phyloP scores from a whole-genome alignment of 2,888 invertebrate species.

The Clivina fossor region DNA sequence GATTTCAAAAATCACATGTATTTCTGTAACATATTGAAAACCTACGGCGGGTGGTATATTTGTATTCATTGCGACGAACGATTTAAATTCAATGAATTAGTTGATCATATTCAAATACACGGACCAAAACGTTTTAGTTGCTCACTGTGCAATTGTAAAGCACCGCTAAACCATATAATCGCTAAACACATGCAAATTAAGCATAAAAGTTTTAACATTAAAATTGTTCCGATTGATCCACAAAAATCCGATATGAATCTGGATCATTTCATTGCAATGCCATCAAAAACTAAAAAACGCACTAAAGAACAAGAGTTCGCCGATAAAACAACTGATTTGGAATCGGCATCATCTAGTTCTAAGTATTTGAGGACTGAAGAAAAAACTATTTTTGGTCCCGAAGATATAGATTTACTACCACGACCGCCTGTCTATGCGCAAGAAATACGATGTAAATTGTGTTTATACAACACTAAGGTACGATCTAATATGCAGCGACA shows the following conservation, averaged over 20 bases:
- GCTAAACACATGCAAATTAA: slow-evolving; percentile 57
- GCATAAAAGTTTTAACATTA: slow-evolving; percentile 55
- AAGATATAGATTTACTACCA: slow-evolving; percentile 66
- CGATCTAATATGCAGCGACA: slow-evolving; percentile 72
- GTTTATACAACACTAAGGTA: slow-evolving; percentile 70
- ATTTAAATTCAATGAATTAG: slow-evolving; percentile 54
- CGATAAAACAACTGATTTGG: not conserved
- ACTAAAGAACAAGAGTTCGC: too few species aligned
- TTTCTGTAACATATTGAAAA: slow-evolving; percentile 47
- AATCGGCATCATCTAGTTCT: not conserved
- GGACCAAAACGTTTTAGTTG: slow-evolving; percentile 62
- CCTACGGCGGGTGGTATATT: slow-evolving; percentile 46
- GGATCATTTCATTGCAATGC: slow-evolving; percentile 57
- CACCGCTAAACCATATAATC: slow-evolving; percentile 45
- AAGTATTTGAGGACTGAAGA: slow-evolving; percentile 35
- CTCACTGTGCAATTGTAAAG: slow-evolving; percentile 57
- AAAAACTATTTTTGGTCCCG: slow-evolving; percentile 56
- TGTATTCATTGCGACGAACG: slow-evolving; percentile 58
- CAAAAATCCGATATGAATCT: slow-evolving; percentile 52
- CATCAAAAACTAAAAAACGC: slow-evolving; percentile 42
- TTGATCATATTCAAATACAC: slow-evolving; percentile 63
- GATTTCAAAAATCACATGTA: slow-evolving; percentile 53
- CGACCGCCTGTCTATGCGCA: slow-evolving; percentile 64
- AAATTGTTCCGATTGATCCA: slow-evolving; percentile 55
- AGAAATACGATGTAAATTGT: slow-evolving; percentile 64